Evolutionary conservation across 1,140 invertebrate genomes (phyloP), one percentile per base, ranked within the genome.

Genomic region (Ceratina australensis): DNA sequence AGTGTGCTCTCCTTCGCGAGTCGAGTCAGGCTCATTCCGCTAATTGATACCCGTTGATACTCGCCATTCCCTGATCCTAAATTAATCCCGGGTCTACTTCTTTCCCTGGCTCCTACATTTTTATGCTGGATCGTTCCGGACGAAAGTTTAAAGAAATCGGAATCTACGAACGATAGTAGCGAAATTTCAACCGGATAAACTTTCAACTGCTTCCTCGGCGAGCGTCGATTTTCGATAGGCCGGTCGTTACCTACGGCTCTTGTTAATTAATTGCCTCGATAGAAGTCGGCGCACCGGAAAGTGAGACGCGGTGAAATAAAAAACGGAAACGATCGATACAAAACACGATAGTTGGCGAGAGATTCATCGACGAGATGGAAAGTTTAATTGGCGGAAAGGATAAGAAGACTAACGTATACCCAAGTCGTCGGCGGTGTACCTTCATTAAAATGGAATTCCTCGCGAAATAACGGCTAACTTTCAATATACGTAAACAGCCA

Each of bases 21-120:
- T 68, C 47, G 26, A 71, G 54, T 33, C 75, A 22, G 42, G 56
- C 66, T 81, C 68, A 57, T 72, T 81, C 75, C 22, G 71, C 64
- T 81, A 81, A 81, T 81, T 78, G 76, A 81, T 81, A 64, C 63
- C 54, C 68, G n/a, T 28, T 69, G 79, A 81, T 81, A 81, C n/a
- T 63, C 61, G 50, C 22, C 72, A 80, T 82, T 71, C 65, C n/a
- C 52, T n/a, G 54, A 33, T 24, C 65, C 78, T 61, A 82, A 75
- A 80, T 75, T 82, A 76, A 82, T 75, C 67, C 61, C 5, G 22
- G 22, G 33, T 5, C 5, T 28, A 66, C 67, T 60, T 50, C 64
- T 67, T 52, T 20, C 47, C 16, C 33, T 2, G 3, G 15, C 24
- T 42, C 8, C 33, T 10, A 42, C 33, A 42, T 42, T 42, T 42